Evolutionary conservation across 2,113 vertebrate species (phyloP).

Genomic region (Barnardius zonarius): DNA sequence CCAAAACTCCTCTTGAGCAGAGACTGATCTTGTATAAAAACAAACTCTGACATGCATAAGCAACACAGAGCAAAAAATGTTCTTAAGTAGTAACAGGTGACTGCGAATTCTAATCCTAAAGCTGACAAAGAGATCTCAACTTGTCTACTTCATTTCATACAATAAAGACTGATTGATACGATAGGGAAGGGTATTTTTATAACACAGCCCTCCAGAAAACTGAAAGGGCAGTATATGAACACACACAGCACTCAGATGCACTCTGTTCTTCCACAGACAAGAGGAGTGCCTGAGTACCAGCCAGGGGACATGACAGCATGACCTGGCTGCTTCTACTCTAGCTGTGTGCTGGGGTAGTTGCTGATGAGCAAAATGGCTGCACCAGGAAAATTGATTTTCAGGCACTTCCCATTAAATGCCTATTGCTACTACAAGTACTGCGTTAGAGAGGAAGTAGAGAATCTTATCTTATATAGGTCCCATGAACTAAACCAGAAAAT

Average conservation of each 20-base stretch:
- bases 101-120: background rate
- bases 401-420: background rate
- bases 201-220: background rate
- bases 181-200: background rate
- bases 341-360: background rate
- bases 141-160: background rate
- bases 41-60: background rate
- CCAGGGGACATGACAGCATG: background rate
- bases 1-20: background rate
- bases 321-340: background rate
- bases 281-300: background rate
- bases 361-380: background rate
- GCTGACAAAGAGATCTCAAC: background rate
- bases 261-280: background rate
- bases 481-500: background rate
- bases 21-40: background rate
- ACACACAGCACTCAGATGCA: accelerated
- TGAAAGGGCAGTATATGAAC: background rate
- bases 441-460: background rate
- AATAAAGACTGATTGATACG: background rate
- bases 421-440: background rate
- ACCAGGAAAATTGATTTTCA: background rate
- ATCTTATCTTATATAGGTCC: background rate
- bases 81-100: background rate
- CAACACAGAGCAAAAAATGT: background rate